Base-by-base conservation (phyloP, 2,888 invertebrate genomes). In the Pyrochroa serraticornis region DNA sequence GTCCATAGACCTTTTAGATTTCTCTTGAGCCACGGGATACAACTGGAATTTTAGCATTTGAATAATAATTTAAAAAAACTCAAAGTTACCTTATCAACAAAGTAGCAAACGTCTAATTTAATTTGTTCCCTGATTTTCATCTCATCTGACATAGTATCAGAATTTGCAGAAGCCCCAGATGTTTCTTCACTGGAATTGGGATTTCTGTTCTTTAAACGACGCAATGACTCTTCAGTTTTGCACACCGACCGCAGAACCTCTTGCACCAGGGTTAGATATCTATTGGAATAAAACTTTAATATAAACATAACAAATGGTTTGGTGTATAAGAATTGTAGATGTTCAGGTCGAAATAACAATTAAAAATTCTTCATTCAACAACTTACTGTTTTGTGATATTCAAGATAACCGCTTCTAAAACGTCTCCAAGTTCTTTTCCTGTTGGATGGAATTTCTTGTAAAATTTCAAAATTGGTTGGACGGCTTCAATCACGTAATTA, bases 41-140 rank as follows among this genome's bases (percentile, higher is more conserved):
- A 72, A 54, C 69, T 70, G 38, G 58, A 70, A 68, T 51, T 30
- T 36, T 41, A 52, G 49, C 46, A 38, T 36, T 35, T 34, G 5
- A 47, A 38, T n/a, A 7, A 7, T 22, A 36, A 7, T n/a, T 22
- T 3, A 12, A 42, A 39, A 33, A 34, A 35, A 12, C 14, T 10
- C 37, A 51, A 43, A 58, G 7, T 73, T 64, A 77, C 77, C 65
- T 74, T 85, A 64, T 83, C 81, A 9, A 86, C 85, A 78, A 92
- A 96, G 63, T 86, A 84, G 38, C 85, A 83, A 0, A 95, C 92
- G 80, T 97, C 97, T 12, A 95, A 86, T 67, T 89, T 87, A 32
- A 97, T 83, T 77, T 97, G 97, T 55, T 91, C 83, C 39, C 96
- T 84, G 74, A 97, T 97, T 81, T 97, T 98, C 75, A 95, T 94